Conservation (phyloP, 2,113 vertebrate species). For the Osmerus mordax region DNA sequence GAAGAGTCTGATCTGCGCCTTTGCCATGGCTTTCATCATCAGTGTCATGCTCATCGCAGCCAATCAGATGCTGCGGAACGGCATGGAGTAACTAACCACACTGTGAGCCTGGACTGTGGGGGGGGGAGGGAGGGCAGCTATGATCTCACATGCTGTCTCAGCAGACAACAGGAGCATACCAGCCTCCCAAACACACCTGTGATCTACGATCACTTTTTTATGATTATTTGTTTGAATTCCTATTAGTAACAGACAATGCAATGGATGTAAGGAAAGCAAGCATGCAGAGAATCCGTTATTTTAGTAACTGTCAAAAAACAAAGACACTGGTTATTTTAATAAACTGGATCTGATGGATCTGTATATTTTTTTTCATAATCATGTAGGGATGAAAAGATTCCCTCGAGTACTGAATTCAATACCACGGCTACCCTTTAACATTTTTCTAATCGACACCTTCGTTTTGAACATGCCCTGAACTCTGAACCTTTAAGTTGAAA, state of each 20-base stretch:
- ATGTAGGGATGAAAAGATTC: constrained; percentile 20
- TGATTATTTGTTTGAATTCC: not conserved
- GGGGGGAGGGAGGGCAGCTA: constrained; percentile 51
- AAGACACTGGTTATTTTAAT: not conserved
- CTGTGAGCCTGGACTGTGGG: constrained; percentile 68
- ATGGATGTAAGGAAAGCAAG: no score
- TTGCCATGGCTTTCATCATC: constrained; percentile 99
- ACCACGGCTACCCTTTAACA: constrained; percentile 54
- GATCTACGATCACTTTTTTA: constrained; percentile 34
- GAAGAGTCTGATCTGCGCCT: constrained; percentile 98
- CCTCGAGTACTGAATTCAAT: constrained; percentile 44
- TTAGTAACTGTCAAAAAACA: constrained; percentile 13
- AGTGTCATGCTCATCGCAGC: constrained; percentile 98
- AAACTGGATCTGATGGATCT: not conserved
- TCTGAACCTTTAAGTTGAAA: constrained; percentile 44
- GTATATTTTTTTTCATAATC: constrained; percentile 4
- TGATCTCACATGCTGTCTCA: constrained; percentile 58
- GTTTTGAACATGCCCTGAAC: constrained; percentile 44
- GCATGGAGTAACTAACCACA: constrained; percentile 89
- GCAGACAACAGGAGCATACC: constrained; percentile 55
- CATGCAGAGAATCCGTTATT: not conserved
- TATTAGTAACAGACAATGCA: no score
- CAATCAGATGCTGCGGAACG: constrained; percentile 98
- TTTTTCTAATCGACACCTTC: constrained; percentile 49
- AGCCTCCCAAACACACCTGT: constrained; percentile 57